These are phyloP conservation scores for Mesitornis unicolor DNA, from an alignment of 2,113 vertebrate species.

Conservation along the genomic window DNA sequence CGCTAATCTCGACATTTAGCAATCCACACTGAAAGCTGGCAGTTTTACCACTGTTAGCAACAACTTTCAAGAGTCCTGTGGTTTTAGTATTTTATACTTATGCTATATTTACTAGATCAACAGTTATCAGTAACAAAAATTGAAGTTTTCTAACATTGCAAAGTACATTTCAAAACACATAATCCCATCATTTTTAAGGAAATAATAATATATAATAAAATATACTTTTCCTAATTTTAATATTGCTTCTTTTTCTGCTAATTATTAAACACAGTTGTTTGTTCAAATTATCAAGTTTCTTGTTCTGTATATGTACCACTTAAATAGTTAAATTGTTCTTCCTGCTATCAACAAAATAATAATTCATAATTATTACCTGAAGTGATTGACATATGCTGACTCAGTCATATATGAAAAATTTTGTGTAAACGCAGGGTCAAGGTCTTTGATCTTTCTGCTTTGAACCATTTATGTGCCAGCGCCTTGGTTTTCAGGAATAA, in stretches of 20 bases:
- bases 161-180: neutral
- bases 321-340: neutral
- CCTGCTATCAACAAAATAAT: neutral
- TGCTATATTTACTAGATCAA: neutral
- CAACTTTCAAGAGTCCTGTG: neutral
- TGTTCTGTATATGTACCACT: neutral
- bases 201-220: neutral
- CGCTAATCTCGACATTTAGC: neutral
- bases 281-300: neutral
- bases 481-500: neutral
- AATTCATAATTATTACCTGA: neutral
- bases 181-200: neutral
- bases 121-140: neutral
- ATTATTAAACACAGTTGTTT: neutral
- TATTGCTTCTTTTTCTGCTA: neutral
- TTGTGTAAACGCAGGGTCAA: neutral
- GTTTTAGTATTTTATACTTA: neutral
- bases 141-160: neutral
- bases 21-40: neutral
- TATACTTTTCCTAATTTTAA: neutral
- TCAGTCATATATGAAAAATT: neutral
- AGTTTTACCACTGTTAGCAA: neutral
- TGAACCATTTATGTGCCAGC: neutral
- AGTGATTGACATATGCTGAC: neutral
- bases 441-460: neutral